Base-by-base conservation (phyloP, 2,797 vertebrate species). In the Xyrichtys novacula region DNA sequence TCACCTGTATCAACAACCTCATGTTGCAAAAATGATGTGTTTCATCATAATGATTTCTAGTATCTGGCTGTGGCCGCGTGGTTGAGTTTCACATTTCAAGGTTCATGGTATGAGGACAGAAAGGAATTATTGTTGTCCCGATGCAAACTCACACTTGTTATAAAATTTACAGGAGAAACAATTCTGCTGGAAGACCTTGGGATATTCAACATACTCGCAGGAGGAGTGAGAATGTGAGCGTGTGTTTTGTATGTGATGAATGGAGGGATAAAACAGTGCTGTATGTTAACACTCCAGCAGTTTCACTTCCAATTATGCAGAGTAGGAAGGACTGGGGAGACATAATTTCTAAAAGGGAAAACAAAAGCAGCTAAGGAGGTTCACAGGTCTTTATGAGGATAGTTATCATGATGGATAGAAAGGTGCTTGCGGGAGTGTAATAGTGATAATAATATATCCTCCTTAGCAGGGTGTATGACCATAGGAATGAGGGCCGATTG, bases 1-100 rank as follows among this genome's bases (percentile, higher is more conserved):
- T 48, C 50, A 74, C 38, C 60, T 58, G 42, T 49, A n/a, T 64
- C 42, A 66, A 67, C 65, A 62, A 65, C 23, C 42, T 29, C 15
- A 40, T 54, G 56, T 43, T 52, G 50, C 48, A 77, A 81, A 34
- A 42, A 83, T 20, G 4, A 70, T 17, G 7, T 52, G 48, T 88
- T 78, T 81, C 65, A 74, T 84, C 76, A 53, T 16, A 88, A 79
- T 74, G 56, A 76, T 65, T 74, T 87, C 48, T 72, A 42, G 61
- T 64, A 31, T 65, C 58, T 73, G 31, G 19, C 66, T 60, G 64
- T 61, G 59, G 73, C 77, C 31, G 28, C 32, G 16, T 25, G 55
- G 63, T 47, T 78, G 62, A 66, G 75, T 86, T 91, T 85, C 81
- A 71, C 56, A 91, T 88, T 91, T 91, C 82, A 89, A 85, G 86